Evolutionary conservation across 2,113 vertebrate genomes (phyloP).

Genomic region (Kobus ellipsiprymnus): DNA sequence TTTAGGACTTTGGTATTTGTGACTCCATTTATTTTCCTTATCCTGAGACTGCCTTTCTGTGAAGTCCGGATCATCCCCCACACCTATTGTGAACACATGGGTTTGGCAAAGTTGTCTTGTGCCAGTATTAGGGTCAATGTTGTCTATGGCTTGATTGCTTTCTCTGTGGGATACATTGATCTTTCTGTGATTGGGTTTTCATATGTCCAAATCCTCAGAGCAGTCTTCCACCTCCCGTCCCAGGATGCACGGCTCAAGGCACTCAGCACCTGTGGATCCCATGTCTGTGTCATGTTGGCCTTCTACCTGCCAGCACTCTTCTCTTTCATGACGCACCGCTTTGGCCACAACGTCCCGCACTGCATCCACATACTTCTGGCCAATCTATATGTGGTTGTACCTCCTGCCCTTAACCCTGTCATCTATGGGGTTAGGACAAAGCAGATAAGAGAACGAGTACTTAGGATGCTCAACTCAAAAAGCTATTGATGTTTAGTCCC

Average conservation of each 20-base stretch:
- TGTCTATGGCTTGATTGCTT: slow-evolving; percentile 52
- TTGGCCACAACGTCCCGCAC: slow-evolving; percentile 44
- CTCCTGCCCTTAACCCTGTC: slow-evolving; percentile 60
- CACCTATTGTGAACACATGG: slow-evolving; percentile 66
- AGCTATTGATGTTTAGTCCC: not conserved
- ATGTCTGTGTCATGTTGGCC: slow-evolving; percentile 44
- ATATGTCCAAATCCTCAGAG: slow-evolving; percentile 40
- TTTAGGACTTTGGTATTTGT: slow-evolving; percentile 68
- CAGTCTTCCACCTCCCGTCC: slow-evolving; percentile 41
- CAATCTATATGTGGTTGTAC: slow-evolving; percentile 55
- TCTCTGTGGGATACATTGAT: slow-evolving; percentile 57
- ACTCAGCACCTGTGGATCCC: slow-evolving; percentile 55
- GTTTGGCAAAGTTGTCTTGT: slow-evolving; percentile 56
- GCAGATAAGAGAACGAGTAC: slow-evolving; percentile 44
- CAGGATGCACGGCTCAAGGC: slow-evolving; percentile 43
- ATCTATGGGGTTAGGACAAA: slow-evolving; percentile 65
- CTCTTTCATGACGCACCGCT: slow-evolving; percentile 59
- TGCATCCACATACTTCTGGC: slow-evolving; percentile 60
- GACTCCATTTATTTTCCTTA: slow-evolving; percentile 67
- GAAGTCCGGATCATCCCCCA: slow-evolving; percentile 9
- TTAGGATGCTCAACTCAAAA: slow-evolving; percentile 47
- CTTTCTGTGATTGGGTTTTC: slow-evolving; percentile 61
- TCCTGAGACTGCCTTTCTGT: slow-evolving; percentile 64
- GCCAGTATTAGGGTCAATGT: slow-evolving; percentile 38
- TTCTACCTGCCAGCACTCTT: slow-evolving; percentile 64